These are phyloP conservation scores for Alaudala cheleensis DNA, from an alignment of 2,113 vertebrate species.

Conservation along the genomic window DNA sequence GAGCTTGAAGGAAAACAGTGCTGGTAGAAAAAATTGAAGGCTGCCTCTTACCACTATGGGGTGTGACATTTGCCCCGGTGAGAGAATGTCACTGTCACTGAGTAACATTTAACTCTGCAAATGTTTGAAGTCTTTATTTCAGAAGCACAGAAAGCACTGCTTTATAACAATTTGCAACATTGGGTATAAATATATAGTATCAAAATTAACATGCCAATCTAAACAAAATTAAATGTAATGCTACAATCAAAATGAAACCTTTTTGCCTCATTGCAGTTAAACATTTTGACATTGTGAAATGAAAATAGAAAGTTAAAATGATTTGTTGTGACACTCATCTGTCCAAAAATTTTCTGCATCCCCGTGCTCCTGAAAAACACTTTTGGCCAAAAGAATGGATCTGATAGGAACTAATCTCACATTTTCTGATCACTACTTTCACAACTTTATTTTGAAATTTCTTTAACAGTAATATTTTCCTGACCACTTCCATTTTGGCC, in stretches of 20 bases:
- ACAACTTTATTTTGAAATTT: background rate
- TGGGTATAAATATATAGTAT: constrained; percentile 43
- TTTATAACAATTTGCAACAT: constrained; percentile 16
- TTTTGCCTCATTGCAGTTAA: constrained; percentile 47
- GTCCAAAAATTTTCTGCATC: constrained; percentile 7
- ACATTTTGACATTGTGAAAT: constrained; percentile 45
- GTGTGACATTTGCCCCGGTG: background rate
- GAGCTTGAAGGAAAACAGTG: background rate
- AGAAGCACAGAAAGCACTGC: background rate
- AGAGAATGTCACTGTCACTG: background rate
- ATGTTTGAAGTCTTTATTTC: background rate
- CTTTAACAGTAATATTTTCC: background rate
- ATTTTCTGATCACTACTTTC: background rate
- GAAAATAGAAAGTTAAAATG: constrained; percentile 21
- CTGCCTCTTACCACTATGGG: background rate
- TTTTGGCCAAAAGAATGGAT: background rate
- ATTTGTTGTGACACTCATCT: constrained; percentile 33
- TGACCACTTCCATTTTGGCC: background rate
- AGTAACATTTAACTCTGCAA: background rate
- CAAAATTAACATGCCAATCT: constrained; percentile 52
- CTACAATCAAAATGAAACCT: constrained; percentile 22
- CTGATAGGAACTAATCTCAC: background rate
- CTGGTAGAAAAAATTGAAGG: background rate
- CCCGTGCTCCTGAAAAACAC: background rate
- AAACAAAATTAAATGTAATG: constrained; percentile 50